Conservation (phyloP, 2,797 vertebrate genomes). For the Dermochelys coriacea region DNA sequence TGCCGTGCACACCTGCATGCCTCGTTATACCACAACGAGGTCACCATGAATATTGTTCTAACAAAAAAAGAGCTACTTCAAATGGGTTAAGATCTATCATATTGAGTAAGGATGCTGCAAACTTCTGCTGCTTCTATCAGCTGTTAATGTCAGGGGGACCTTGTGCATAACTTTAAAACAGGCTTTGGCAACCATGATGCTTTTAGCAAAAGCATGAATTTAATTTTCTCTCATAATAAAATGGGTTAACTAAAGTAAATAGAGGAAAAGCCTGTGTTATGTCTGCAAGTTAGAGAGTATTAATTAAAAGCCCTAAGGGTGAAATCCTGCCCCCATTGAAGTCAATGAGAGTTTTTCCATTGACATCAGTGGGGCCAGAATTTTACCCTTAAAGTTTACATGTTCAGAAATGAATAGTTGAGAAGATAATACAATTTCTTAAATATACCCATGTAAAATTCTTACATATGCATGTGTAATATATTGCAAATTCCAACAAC, state of each 20-base stretch:
- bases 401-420: not conserved
- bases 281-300: not conserved
- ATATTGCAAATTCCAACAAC: not conserved
- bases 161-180: not conserved
- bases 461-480: not conserved
- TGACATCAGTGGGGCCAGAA: not conserved
- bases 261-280: not conserved
- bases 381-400: not conserved
- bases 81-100: not conserved
- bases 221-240: not conserved
- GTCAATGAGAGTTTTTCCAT: not conserved
- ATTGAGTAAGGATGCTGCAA: not conserved
- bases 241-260: not conserved
- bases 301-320: fast-evolving
- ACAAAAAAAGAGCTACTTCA: conserved; percentile 23
- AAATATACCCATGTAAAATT: not conserved
- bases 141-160: not conserved
- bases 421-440: not conserved
- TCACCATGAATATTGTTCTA: not conserved
- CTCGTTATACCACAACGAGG: not conserved
- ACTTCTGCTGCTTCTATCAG: not conserved
- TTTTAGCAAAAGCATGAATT: not conserved
- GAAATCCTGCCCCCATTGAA: not conserved
- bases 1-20: not conserved
- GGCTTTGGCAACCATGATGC: not conserved